phyloP scores from a whole-genome alignment of 2,797 vertebrate species.

The Falco rusticolus region DNA sequence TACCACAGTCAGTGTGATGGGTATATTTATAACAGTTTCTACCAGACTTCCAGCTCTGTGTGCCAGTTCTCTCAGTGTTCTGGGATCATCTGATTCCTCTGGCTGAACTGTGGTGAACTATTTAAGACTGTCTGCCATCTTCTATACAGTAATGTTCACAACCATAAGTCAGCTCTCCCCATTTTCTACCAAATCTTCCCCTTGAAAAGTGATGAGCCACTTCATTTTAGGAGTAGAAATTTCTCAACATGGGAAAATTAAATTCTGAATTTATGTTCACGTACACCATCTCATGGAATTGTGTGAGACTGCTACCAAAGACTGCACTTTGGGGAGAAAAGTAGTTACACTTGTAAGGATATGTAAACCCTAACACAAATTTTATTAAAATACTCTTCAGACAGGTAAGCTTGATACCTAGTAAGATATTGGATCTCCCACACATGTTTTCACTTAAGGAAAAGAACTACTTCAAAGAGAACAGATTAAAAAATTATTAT shows the following conservation, averaged over 20 bases:
- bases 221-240: neutral
- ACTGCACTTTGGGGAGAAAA: neutral
- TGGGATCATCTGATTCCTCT: neutral
- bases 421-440: neutral
- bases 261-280: neutral
- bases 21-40: constrained; percentile 30
- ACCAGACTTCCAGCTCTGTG: neutral
- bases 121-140: neutral
- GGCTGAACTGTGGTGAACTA: neutral
- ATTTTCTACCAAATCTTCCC: neutral
- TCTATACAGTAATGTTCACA: neutral
- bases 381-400: neutral
- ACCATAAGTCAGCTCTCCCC: neutral
- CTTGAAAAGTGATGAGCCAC: neutral
- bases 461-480: neutral
- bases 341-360: neutral
- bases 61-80: neutral
- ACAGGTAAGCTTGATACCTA: neutral
- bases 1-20: neutral
- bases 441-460: neutral
- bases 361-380: neutral
- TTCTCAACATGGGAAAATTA: neutral
- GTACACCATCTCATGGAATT: neutral
- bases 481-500: neutral
- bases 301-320: neutral